Base-by-base conservation (phyloP, 2,113 vertebrate species). In the Neolamprologus kungweensis region DNA sequence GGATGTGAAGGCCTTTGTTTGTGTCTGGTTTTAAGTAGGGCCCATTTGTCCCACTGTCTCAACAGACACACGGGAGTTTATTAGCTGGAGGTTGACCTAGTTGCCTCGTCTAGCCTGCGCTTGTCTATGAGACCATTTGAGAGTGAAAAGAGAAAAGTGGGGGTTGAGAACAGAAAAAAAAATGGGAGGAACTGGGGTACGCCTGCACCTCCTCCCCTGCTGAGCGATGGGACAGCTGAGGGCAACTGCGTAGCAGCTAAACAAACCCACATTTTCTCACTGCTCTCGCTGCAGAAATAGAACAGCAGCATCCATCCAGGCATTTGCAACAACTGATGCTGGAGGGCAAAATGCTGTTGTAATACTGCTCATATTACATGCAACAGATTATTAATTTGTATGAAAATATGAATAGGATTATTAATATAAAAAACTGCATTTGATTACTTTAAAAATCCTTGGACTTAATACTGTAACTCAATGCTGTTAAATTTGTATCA, bases 151-250 rank as follows among this genome's bases (percentile, higher is more conserved):
- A 75, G 79, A 87, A 82, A 85, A 80, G 55, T 50, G 84, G 53
- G 83, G 68, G 81, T 6, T 7, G 87, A 78, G 11, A 33, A 35
- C 23, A 60, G 40, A 8, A 26, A 9, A 16, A 23, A 16, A 55
- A 57, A 26, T 19, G 82, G 28, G 82, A 86, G 35, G 47, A 92
- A 91, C 17, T 83, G 87, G 82, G 85, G 81, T 83, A 60, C 78
- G 80, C 40, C 54, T 84, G 65, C 79, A 68, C 89, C 81, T 81
- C 80, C 86, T 55, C 89, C 87, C 90, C 90, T 85, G 86, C 86
- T 91, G 90, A 84, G 91, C 51, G 82, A 94, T 91, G 88, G 88
- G 92, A 94, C 94, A 93, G 92, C 94, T 94, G 93, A 89, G 87
- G 86, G 89, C 54, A 83, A 89, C 80, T 83, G 82, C 42, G 45